Evolutionary conservation across 2,113 vertebrate genomes (phyloP).

Genomic region (Erythrocercus mccallii): DNA sequence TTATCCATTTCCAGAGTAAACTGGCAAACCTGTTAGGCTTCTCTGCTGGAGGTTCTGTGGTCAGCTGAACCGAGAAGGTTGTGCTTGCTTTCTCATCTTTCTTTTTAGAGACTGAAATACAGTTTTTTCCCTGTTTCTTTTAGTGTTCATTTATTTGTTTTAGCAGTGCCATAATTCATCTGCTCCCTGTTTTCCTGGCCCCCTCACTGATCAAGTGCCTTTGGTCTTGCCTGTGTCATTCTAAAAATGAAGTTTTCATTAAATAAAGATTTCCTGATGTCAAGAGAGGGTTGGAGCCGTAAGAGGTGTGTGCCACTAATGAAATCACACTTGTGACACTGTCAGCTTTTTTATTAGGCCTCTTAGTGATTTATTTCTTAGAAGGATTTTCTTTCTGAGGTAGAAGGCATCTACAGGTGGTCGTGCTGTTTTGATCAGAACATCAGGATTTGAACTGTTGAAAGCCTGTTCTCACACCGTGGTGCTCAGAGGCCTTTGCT

Average conservation of each 20-base stretch:
- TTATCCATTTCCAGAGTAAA: background rate
- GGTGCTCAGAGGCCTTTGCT: background rate
- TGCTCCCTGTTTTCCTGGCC: background rate
- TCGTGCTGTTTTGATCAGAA: background rate
- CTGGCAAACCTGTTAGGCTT: background rate
- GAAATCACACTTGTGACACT: background rate
- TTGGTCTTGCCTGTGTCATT: background rate
- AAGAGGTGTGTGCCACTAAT: background rate
- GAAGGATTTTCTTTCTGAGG: background rate
- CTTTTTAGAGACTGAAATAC: background rate
- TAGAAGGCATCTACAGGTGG: background rate
- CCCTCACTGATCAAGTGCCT: background rate
- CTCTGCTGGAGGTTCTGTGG: background rate
- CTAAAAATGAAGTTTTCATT: background rate
- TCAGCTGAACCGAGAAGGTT: background rate
- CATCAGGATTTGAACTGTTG: background rate
- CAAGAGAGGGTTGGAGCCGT: background rate
- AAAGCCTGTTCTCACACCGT: background rate
- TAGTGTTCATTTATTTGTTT: background rate
- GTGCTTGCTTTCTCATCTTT: background rate
- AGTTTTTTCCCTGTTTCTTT: background rate
- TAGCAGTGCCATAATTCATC: background rate
- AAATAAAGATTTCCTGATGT: background rate
- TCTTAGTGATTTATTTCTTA: background rate
- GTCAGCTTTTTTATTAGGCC: background rate